phyloP scores from a whole-genome alignment of 1,140 invertebrate species.

The Drosophila seguyi region DNA sequence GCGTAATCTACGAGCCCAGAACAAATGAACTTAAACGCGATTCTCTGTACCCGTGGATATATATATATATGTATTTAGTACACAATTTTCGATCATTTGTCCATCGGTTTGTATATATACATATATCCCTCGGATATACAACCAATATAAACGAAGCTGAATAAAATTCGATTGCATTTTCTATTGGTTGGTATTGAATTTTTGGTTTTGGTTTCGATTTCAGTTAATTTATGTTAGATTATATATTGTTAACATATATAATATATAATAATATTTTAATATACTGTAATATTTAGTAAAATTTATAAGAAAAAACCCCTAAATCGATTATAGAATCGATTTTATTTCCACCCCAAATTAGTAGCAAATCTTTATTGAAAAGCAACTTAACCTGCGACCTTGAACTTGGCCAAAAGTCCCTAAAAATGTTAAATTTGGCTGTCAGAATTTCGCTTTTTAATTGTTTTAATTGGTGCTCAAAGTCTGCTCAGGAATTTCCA shows the following conservation, averaged over 20 bases:
- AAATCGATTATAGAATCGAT: too few relatives aligned
- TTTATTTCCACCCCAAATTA: too few relatives aligned
- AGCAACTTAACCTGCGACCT: not conserved
- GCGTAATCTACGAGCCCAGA: slow-evolving; percentile 39
- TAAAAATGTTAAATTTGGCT: not conserved
- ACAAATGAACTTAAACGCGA: slow-evolving; percentile 29
- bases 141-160: not conserved
- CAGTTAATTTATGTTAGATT: too few relatives aligned
- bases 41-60: slow-evolving; percentile 1
- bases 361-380: not conserved
- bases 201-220: not conserved
- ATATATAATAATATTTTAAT: too few relatives aligned
- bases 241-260: too few relatives aligned
- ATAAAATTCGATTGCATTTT: slow-evolving; percentile 25
- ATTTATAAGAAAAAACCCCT: too few relatives aligned
- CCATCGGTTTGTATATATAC: slow-evolving; percentile 3
- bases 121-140: not conserved
- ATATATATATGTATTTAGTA: slow-evolving; percentile 3
- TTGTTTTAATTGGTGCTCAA: not conserved
- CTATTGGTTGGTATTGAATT: slow-evolving; percentile 1
- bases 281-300: too few relatives aligned
- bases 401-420: not conserved
- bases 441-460: not conserved
- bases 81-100: not conserved
- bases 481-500: not conserved